Base-by-base conservation (phyloP, 1,140 invertebrate genomes). In the Heliconius himera region DNA sequence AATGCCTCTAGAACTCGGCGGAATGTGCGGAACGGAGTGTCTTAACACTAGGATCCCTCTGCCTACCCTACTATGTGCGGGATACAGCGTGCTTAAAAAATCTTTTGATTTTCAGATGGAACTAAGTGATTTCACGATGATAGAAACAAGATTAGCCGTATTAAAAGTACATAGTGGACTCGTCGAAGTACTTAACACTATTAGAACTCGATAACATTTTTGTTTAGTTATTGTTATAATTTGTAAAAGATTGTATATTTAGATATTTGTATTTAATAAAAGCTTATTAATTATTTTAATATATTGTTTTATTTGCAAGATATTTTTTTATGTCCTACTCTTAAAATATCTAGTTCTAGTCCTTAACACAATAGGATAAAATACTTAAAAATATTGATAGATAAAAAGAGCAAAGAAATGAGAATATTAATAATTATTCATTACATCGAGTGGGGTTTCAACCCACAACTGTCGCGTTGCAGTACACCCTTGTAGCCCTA, bases 101-200 rank as follows among this genome's bases (percentile, higher is more conserved):
- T 5, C 4, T 76, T 71, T 46, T 75, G 81, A 83, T 78, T 92
- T 89, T 56, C 87, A 94, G 93, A 94, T 94, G 82, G 93, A 94
- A 77, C 79, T 93, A n/a, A 93, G 93, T 54, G 93, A 94, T 70
- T 94, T 94, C 72, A 89, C 89, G 13, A 91, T 93, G 91, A 81
- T 94, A 18, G 93, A 94, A 87, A 92, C 89, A 16, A 94, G 90
- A 87, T 74, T 94, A n/a, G 85, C 84, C 38, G 71, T 82, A 46
- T 74, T 94, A 18, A 93, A 91, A 82, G 87, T 94, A 26, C 84
- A 91, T 36, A 83, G 78, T 51, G 91, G 91, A 8, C 83, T 94
- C 16, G 81, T 84, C 70, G 91, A 91, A 87, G 85, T 93, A 77
- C 80, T 94, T 38, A 91, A 90, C 77, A 84, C 83, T 20, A 91